Conservation (phyloP, 2,113 vertebrate species). For the Onychostruthus taczanowskii region DNA sequence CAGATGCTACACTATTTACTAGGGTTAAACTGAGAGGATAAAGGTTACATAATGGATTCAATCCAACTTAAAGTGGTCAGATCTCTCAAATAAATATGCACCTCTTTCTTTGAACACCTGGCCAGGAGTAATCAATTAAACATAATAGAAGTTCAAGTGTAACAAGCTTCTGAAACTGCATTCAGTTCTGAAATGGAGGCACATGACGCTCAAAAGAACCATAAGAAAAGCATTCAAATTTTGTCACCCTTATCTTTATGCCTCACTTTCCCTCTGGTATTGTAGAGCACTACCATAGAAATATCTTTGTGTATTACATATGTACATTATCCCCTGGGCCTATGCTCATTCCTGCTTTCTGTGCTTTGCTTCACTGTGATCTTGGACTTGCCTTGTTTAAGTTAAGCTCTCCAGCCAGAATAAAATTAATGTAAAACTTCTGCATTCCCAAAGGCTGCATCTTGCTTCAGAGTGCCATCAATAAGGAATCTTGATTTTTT, state of each 20-base stretch:
- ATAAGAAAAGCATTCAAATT: not conserved
- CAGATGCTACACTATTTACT: conserved; percentile 17
- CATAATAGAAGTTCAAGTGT: not conserved
- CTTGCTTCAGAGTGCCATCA: not conserved
- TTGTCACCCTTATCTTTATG: not conserved
- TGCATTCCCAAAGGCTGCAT: not conserved
- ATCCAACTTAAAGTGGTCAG: not conserved
- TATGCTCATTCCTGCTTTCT: not conserved
- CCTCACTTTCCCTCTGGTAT: not conserved
- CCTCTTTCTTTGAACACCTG: not conserved
- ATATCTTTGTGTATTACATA: not conserved
- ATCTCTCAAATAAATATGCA: not conserved
- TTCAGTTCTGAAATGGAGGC: not conserved
- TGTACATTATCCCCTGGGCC: not conserved
- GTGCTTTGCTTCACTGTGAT: not conserved
- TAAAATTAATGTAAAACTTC: not conserved
- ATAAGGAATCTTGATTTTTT: not conserved
- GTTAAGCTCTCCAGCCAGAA: not conserved
- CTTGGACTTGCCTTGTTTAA: not conserved
- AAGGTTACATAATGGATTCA: conserved; percentile 40
- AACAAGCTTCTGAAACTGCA: not conserved
- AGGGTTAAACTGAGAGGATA: conserved; percentile 20
- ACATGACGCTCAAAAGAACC: not conserved
- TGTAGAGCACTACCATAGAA: not conserved
- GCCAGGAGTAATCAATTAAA: not conserved